These are phyloP conservation scores for Lacerta agilis DNA, from an alignment of 2,797 vertebrate species.

Conservation along the genomic window DNA sequence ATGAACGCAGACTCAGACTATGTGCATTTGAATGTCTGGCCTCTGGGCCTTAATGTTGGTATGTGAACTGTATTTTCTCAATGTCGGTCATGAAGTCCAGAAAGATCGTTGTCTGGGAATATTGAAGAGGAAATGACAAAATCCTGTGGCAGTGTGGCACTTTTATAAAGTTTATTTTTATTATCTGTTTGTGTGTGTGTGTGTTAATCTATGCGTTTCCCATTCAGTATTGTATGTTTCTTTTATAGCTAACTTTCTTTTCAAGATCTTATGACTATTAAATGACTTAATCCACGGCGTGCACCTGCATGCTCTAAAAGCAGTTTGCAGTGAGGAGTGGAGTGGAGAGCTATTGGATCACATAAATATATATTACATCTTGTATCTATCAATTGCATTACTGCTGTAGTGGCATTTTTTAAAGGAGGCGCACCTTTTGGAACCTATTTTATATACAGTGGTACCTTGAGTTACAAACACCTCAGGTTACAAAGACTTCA, in stretches of 20 bases:
- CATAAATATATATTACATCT: neutral
- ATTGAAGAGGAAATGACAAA: neutral
- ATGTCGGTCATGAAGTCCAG: neutral
- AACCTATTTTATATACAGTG: neutral
- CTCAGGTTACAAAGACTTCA: too few relatives aligned
- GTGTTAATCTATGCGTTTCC: neutral
- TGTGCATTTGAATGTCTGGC: neutral
- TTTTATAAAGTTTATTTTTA: neutral
- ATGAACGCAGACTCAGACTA: neutral
- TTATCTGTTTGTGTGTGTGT: too few relatives aligned
- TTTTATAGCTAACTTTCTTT: neutral
- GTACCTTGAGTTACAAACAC: too few relatives aligned
- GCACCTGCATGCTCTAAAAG: neutral
- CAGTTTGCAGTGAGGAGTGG: neutral
- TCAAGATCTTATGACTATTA: neutral
- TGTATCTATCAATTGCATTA: neutral
- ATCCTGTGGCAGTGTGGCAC: neutral
- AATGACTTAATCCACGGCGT: neutral
- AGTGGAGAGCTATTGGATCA: neutral
- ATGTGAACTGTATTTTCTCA: neutral
- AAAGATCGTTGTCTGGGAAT: neutral
- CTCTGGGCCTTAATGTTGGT: neutral
- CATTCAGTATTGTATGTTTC: neutral
- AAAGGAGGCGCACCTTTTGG: neutral
- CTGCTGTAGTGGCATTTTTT: neutral